Base-by-base conservation (phyloP, 2,888 invertebrate genomes). In the Phyto melanocephala region DNA sequence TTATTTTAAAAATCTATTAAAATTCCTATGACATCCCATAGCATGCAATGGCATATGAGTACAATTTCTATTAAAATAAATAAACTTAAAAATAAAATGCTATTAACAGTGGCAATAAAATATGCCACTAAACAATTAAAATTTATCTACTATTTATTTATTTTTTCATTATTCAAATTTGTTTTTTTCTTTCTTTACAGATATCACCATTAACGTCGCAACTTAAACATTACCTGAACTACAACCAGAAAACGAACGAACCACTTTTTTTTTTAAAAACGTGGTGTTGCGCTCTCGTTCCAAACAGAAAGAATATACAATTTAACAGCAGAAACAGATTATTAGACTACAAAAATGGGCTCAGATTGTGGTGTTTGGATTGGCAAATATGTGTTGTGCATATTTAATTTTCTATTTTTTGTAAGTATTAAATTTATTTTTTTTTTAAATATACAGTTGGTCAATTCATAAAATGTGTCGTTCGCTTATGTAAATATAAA, bases 401-500 rank as follows among this genome's bases (percentile, higher is more conserved):
- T 94, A 88, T 94, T 95, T 92, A 95, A 95, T 91, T 95, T 95
- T 88, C 89, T 94, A 84, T 94, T 95, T 91, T 94, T 95, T 88
- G 95, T 95, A 92, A 94, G 95, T 94, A 92, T 84, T 50, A 2
- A 13, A 40, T 50, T 58, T 54, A 5, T 17, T 8, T 15, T n/a
- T 71, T 50, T 17, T n/a, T n/a, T n/a, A n/a, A n/a, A n/a, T n/a
- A n/a, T n/a, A n/a, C n/a, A n/a, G n/a, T n/a, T n/a, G n/a, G n/a
- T n/a, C n/a, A n/a, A n/a, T n/a, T n/a, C n/a, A n/a, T n/a, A n/a
- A n/a, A n/a, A n/a, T n/a, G n/a, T n/a, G n/a, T n/a, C n/a, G n/a
- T n/a, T n/a, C n/a, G n/a, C n/a, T n/a, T n/a, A n/a, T n/a, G n/a
- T n/a, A n/a, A n/a, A n/a, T n/a, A n/a, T n/a, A n/a, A n/a, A n/a